Evolutionary conservation across 1,140 invertebrate species (phyloP).

Genomic region (Anoplophora glabripennis): DNA sequence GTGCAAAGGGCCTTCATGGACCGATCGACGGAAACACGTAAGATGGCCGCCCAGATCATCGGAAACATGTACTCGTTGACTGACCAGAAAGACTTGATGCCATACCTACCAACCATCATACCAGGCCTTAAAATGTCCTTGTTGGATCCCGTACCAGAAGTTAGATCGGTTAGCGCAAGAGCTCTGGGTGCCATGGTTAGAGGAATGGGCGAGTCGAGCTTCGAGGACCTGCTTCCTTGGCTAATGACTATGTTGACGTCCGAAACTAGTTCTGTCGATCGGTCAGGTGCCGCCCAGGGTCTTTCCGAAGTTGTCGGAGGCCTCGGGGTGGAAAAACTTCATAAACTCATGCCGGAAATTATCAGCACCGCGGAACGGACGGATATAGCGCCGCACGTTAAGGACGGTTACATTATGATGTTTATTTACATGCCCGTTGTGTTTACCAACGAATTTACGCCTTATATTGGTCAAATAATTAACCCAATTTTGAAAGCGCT

Average conservation of each 20-base stretch:
- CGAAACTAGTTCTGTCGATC: constrained; percentile 91
- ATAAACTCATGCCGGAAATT: constrained; percentile 98
- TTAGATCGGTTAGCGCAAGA: constrained; percentile 84
- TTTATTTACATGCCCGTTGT: constrained; percentile 99
- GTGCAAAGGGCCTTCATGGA: constrained; percentile 96
- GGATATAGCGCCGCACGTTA: constrained; percentile 95
- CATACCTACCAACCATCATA: constrained; percentile 95
- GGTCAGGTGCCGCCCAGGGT: constrained; percentile 97
- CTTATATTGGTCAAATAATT: constrained; percentile 96
- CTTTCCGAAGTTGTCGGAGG: constrained; percentile 93
- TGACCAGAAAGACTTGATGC: constrained; percentile 96
- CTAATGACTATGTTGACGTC: constrained; percentile 98
- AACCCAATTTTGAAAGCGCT: constrained; percentile 96
- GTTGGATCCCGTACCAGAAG: constrained; percentile 96
- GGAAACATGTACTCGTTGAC: constrained; percentile 99
- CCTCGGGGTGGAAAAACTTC: constrained; percentile 89
- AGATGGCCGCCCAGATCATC: constrained; percentile 99
- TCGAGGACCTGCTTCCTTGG: constrained; percentile 96
- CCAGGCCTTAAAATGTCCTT: constrained; percentile 95
- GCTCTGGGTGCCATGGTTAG: constrained; percentile 96
- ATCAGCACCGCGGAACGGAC: constrained; percentile 91
- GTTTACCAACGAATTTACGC: constrained; percentile 92
- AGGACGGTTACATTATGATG: constrained; percentile 99
- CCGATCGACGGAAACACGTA: constrained; percentile 93
- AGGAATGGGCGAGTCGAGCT: constrained; percentile 93